Evolutionary conservation across 2,797 vertebrate species (phyloP).

Genomic region (Scolopax rusticola): DNA sequence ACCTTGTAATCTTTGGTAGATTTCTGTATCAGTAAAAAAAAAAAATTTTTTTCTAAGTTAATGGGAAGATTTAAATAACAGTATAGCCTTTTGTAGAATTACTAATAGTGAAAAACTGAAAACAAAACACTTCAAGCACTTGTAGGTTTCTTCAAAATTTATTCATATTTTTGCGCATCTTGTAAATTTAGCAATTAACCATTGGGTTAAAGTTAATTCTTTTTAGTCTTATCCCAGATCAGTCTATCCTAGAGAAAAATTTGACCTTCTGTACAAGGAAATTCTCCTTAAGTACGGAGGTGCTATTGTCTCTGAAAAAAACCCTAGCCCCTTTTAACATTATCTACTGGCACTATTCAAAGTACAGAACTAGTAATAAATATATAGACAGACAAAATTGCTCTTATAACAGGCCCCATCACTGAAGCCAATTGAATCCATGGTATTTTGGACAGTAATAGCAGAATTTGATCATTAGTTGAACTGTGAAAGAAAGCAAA

Average conservation of each 20-base stretch:
- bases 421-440: not conserved
- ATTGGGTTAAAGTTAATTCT: not conserved
- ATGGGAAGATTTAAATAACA: not conserved
- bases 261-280: not conserved
- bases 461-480: not conserved
- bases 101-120: not conserved
- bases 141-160: not conserved
- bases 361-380: not conserved
- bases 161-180: not conserved
- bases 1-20: not conserved
- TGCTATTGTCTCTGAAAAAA: not conserved
- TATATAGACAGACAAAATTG: not conserved
- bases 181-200: not conserved
- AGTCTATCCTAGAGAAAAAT: not conserved
- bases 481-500: not conserved
- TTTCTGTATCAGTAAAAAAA: not conserved
- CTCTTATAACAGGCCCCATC: not conserved
- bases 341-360: not conserved
- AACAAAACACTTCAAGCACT: not conserved
- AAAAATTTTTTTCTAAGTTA: not conserved
- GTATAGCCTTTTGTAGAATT: not conserved
- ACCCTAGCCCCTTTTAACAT: rapidly evolving
- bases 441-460: not conserved
- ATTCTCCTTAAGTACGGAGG: not conserved
- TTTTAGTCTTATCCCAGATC: not conserved